Evolutionary conservation across 92 coral and sea anemone species (phyloP), one percentile per base, ranked within the genome.

Genomic region (Parazoanthus swiftii): DNA sequence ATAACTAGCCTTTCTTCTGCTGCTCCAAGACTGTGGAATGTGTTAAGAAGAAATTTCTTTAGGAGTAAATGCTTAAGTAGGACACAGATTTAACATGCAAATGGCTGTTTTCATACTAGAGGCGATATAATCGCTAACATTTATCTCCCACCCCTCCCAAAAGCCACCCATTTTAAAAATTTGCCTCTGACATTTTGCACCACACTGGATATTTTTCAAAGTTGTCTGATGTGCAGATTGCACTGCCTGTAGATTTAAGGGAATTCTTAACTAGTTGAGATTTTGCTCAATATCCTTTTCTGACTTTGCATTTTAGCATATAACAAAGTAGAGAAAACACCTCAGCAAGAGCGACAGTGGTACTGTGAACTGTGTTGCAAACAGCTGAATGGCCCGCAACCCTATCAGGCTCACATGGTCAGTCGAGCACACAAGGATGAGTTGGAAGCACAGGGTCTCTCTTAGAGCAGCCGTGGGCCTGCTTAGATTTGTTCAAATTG

Each of bases 351-450:
- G 15, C 76, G 72, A 37, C 90, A 88, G 10, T 97, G 86, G 86
- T 94, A 90, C 91, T 97, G 99, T 88, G 96, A 94, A 74, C 26
- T 95, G 23, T 97, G 99, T 74, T 93, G 86, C 88, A 97, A 97
- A 77, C 92, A 91, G 78, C 90, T 97, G 14, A 97, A 97, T 90
- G 99, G 99, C 16, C 93, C 95, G 15, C 92, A 92, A 88, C 99
- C 99, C 8, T 97, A 95, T 78, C 91, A 94, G 76, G 97, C 98
- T 20, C 99, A 97, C 76, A 90, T 97, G 86, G 95, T 94, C 76
- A 97, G 99, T 90, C 94, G 92, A 70, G 99, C 95, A 54, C 99
- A 97, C 86, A 93, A 94, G 76, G 98, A 97, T 44, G 99, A 97
- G 72, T 89, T 97, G 26, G 96, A 81, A 42, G 93, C 93, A 75